Base-by-base conservation (phyloP, 2,888 invertebrate species). In the Cephonodes hylas region DNA sequence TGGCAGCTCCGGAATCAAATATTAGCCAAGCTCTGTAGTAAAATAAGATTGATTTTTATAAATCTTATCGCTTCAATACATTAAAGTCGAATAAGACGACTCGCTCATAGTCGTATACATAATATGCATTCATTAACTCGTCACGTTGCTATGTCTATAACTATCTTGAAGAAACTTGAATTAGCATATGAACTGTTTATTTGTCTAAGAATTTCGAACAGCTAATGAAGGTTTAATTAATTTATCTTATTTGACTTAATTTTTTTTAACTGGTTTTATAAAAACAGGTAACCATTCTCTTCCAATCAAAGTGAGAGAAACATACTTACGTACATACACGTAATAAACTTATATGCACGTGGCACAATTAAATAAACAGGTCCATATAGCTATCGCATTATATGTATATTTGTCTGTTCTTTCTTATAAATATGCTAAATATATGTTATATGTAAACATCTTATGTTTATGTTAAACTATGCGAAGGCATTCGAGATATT, bases 101-200 rank as follows among this genome's bases (percentile, higher is more conserved):
- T 7, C 53, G 5, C 7, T 27, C 53, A 23, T 23, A 25, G 13
- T 53, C 53, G 18, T 18, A 45, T 1, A 4, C 23, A 13, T 42
- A 42, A 53, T 53, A 27, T 53, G 53, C 53, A 53, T 53, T 53
- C 18, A 53, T 53, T 53, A 53, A 53, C 27, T 27, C 18, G 18
- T 53, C 53, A 53, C 53, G 53, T 53, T 18, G 31, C 27, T 18
- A 31, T 31, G 7, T 10, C 31, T 27, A 27, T 31, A 53, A 53
- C 53, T 27, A 53, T 53, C 53, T 10, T 31, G 27, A 31, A 27
- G 18, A 53, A 53, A 53, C 53, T 31, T 31, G 18, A 8, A 27
- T 53, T 53, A 27, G 27, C 53, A 53, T 53, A 53, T 53, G 31
- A 53, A 53, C 53, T 31, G 18, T 53, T 4, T 53, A 10, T 53